These are phyloP conservation scores for Oscheius onirici DNA, from an alignment of 2,888 invertebrate genomes.

Conservation along the genomic window DNA sequence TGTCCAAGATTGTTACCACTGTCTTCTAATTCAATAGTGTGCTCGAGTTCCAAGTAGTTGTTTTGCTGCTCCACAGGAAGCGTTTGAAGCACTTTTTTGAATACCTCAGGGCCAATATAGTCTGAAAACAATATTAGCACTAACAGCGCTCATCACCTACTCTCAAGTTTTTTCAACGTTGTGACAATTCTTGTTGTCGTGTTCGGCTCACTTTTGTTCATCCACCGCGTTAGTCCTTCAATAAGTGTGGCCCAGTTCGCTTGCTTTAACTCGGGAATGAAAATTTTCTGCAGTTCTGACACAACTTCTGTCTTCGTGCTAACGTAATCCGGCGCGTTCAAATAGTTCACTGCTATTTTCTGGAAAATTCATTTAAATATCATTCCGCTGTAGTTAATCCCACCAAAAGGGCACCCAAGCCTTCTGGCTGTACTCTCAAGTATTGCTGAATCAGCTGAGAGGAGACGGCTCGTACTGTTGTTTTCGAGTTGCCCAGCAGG, in stretches of 20 bases:
- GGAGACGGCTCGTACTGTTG: constrained; percentile 71
- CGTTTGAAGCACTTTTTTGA: background rate
- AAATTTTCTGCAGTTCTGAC: constrained; percentile 72
- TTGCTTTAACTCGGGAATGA: constrained; percentile 71
- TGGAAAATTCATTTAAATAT: constrained; percentile 31
- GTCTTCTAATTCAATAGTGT: constrained; percentile 22
- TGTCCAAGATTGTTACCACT: background rate
- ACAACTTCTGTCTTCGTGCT: constrained; percentile 65
- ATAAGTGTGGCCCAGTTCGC: constrained; percentile 27
- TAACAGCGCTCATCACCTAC: background rate
- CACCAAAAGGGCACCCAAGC: constrained; percentile 72
- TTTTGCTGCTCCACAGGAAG: constrained; percentile 30
- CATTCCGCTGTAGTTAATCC: constrained; percentile 40
- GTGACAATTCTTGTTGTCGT: constrained; percentile 13
- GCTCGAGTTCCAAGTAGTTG: constrained; percentile 21
- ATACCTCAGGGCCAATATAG: constrained; percentile 30
- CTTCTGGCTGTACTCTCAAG: constrained; percentile 67
- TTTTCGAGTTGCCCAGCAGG: constrained; percentile 64
- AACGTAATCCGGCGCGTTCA: constrained; percentile 31
- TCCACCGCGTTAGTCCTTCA: constrained; percentile 26
- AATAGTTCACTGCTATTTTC: constrained; percentile 62
- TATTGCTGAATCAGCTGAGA: constrained; percentile 74
- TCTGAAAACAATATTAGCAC: constrained; percentile 38
- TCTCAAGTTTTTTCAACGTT: constrained; percentile 15
- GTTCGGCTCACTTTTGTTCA: constrained; percentile 6